Percentiles rank a stretch among this genome's conserved stretches.
Conservation (phyloP, 35 echinoderm and acorn worm genomes). For the Apostichopus japonicus region DNA sequence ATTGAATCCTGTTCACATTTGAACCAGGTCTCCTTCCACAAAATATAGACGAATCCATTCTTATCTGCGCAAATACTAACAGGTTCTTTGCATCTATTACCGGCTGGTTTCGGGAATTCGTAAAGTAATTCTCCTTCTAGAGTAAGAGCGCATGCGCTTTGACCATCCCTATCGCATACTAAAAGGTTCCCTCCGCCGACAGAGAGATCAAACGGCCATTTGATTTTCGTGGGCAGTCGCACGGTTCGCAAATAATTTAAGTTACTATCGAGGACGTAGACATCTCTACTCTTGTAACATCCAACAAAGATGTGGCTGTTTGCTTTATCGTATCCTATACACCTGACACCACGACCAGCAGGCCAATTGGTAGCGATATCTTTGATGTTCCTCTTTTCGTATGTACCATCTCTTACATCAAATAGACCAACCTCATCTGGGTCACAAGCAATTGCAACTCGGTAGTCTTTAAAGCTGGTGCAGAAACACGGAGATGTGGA, state of each 20-base stretch:
- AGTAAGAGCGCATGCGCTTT: background rate
- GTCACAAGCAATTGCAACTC: background rate
- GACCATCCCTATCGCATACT: constrained; percentile 15
- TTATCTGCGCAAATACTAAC: constrained; percentile 33
- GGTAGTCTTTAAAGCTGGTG: background rate
- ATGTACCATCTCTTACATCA: background rate
- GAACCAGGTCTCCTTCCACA: background rate
- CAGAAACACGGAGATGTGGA: background rate
- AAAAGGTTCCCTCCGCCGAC: background rate
- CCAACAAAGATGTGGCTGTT: constrained; percentile 17
- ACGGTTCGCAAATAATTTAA: background rate
- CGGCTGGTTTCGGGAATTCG: background rate
- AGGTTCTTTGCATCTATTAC: background rate
- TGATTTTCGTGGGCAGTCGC: background rate
- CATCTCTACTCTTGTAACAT: constrained; percentile 3
- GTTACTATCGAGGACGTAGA: constrained; percentile 14
- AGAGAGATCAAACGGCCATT: constrained; percentile 10
- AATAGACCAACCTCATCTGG: constrained; percentile 9
- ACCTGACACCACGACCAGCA: background rate
- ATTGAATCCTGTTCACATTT: background rate
- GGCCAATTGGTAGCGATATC: background rate
- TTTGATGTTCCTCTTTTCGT: background rate
- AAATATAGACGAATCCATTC: constrained; percentile 14
- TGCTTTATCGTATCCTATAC: constrained; percentile 3
- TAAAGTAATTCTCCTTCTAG: background rate